Evolutionary conservation across 2,888 invertebrate genomes (phyloP).

Genomic region (Drosophila pseudotakahashii): DNA sequence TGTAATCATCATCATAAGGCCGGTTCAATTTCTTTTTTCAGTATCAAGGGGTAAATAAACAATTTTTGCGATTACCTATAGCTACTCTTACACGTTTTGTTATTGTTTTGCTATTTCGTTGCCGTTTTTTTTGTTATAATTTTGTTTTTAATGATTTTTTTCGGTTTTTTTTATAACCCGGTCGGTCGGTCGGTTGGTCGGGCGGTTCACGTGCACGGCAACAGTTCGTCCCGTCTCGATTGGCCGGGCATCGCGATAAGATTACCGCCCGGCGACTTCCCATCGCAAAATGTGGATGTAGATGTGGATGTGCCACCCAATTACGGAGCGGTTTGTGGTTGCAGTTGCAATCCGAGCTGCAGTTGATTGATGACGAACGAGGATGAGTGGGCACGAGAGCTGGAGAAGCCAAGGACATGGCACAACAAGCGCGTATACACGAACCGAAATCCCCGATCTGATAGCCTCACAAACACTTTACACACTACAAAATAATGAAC

Average conservation of each 20-base stretch:
- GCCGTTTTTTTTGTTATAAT: neutral
- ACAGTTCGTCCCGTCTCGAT: constrained; percentile 23
- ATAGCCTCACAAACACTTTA: too few species aligned
- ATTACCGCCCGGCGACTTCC: constrained; percentile 19
- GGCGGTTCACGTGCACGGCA: constrained; percentile 29
- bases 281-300: neutral
- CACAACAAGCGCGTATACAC: neutral
- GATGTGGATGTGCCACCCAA: constrained; percentile 10
- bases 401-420: neutral
- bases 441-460: neutral
- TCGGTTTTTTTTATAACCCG: neutral
- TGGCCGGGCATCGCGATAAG: constrained; percentile 35
- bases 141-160: neutral
- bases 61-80: constrained; percentile 18
- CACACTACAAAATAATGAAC: too few species aligned
- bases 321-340: constrained; percentile 6
- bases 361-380: constrained; percentile 2
- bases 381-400: neutral
- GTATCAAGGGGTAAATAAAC: constrained; percentile 17
- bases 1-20: constrained; percentile 43
- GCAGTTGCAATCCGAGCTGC: constrained; percentile 11
- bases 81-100: neutral
- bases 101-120: constrained; percentile 14
- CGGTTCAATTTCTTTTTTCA: constrained; percentile 10
- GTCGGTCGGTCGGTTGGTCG: constrained; percentile 2